Conservation (phyloP, 1,140 invertebrate species). For the Parasteatoda tepidariorum region DNA sequence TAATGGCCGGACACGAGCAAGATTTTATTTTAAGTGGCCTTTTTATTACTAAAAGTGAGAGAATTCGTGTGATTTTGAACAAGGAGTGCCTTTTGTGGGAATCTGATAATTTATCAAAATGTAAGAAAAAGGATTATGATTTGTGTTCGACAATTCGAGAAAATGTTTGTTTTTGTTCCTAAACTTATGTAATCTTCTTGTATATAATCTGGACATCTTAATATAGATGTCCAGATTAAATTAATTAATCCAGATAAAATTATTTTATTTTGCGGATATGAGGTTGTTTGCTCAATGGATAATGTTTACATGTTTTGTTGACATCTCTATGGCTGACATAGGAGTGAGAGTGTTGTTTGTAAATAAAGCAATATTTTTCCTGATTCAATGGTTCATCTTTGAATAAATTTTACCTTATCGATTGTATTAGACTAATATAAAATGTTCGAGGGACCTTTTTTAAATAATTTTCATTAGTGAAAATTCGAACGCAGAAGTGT, state of each 20-base stretch:
- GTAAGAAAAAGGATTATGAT: too few species aligned
- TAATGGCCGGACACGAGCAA: background rate
- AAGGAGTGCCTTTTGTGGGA: conserved; percentile 29
- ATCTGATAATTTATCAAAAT: conserved; percentile 2
- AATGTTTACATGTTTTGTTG: too few species aligned
- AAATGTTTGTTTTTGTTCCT: conserved; percentile 10
- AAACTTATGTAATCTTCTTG: background rate
- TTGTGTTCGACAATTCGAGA: background rate
- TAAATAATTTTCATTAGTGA: too few species aligned
- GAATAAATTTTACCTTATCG: too few species aligned
- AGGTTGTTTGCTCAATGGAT: background rate
- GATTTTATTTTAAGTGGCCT: conserved; percentile 24
- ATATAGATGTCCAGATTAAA: background rate
- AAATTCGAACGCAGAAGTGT: too few species aligned
- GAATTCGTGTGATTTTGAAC: conserved; percentile 14
- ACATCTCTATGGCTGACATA: too few species aligned
- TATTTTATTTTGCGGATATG: background rate
- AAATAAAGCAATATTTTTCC: too few species aligned
- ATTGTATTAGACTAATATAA: too few species aligned
- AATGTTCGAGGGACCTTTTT: too few species aligned
- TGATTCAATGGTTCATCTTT: too few species aligned
- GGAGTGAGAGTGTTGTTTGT: too few species aligned
- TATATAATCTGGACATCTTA: background rate
- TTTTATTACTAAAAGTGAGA: background rate
- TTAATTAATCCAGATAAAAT: background rate